A percentile compares a stretch with the other conserved stretches of the same genome.
Conservation (phyloP, 2,797 vertebrate genomes). For the Anguilla megastoma region DNA sequence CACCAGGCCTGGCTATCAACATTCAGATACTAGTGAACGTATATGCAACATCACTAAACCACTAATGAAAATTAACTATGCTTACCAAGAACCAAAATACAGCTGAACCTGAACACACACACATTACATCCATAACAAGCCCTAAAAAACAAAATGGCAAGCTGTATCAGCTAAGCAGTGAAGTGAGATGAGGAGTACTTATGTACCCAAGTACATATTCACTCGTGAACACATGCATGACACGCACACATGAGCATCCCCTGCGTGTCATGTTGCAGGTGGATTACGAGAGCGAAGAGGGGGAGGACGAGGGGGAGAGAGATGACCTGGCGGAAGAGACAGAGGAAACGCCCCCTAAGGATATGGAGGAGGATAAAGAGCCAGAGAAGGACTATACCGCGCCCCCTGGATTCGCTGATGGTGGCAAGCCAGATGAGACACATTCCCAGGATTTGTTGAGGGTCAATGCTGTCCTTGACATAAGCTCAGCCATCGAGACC, state of each 20-base stretch:
- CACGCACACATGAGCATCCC: not conserved
- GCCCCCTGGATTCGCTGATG: not conserved
- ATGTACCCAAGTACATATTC: not conserved
- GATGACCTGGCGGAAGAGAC: constrained; percentile 46
- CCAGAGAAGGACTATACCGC: constrained; percentile 20
- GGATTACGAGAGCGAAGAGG: constrained; percentile 19
- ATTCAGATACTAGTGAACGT: too few relatives aligned
- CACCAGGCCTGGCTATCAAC: too few relatives aligned
- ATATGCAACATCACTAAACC: too few relatives aligned
- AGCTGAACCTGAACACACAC: not conserved
- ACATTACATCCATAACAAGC: not conserved
- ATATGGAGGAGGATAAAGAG: constrained; percentile 35
- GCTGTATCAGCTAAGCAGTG: not conserved
- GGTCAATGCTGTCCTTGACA: constrained; percentile 71
- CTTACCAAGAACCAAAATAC: not conserved
- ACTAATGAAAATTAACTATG: not conserved
- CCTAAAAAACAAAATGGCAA: not conserved
- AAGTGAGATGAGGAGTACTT: not conserved
- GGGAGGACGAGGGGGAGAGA: not conserved
- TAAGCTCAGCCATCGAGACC: constrained; percentile 71
- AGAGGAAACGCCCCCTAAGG: constrained; percentile 51
- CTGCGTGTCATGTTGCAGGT: not conserved
- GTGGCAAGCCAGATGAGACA: not conserved
- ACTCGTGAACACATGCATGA: not conserved
- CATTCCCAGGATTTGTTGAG: constrained; percentile 58